phyloP scores from a whole-genome alignment of 1,140 invertebrate genomes.

The Lordiphosa mommai region DNA sequence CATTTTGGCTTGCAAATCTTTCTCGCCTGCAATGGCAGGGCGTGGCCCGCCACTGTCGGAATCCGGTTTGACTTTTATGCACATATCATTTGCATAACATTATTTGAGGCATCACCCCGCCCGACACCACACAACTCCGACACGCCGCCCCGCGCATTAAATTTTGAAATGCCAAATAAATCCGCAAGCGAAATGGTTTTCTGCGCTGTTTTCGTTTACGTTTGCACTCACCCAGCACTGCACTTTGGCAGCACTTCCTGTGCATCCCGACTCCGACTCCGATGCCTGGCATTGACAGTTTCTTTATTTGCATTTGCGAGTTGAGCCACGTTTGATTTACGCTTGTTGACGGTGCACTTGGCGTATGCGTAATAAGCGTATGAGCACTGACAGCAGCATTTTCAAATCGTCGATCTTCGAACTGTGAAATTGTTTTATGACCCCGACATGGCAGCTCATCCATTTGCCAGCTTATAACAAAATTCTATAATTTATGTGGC shows the following conservation, averaged over 20 bases:
- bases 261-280: conserved; percentile 17
- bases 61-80: conserved; percentile 74
- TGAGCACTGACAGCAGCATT: conserved; percentile 27
- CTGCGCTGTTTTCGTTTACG: conserved; percentile 57
- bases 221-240: conserved; percentile 53
- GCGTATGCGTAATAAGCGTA: conserved; percentile 60
- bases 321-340: conserved; percentile 63
- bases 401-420: conserved; percentile 3
- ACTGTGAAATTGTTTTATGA: conserved; percentile 37
- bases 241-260: conserved; percentile 42
- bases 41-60: conserved; percentile 17
- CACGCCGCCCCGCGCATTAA: conserved; percentile 51
- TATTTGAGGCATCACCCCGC: conserved; percentile 45
- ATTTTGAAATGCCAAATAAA: conserved; percentile 71
- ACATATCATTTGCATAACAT: conserved; percentile 79
- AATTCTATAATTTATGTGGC: conserved; percentile 43
- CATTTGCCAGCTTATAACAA: conserved; percentile 14
- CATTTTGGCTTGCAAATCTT: conserved; percentile 29
- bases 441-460: conserved; percentile 23
- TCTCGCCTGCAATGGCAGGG: conserved; percentile 7
- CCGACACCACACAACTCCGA: background rate
- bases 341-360: conserved; percentile 56
- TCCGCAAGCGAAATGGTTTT: conserved; percentile 70
- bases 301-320: conserved; percentile 56
- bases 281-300: conserved; percentile 53